Conservation (phyloP, 1,140 invertebrate species). For the Thrips palmi region DNA sequence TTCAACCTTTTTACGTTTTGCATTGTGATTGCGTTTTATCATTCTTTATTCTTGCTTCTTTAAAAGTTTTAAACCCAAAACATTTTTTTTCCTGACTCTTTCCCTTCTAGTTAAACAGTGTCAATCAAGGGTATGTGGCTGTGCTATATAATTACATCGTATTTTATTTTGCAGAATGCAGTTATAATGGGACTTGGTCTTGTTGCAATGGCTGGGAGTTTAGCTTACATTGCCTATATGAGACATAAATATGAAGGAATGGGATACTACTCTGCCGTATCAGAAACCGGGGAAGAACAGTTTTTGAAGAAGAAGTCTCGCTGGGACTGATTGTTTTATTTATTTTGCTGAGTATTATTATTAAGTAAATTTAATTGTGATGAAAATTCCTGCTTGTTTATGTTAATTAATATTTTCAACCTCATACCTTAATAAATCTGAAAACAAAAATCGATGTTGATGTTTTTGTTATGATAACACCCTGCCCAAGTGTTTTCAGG, state of each 20-base stretch:
- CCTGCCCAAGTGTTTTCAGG: too few relatives aligned
- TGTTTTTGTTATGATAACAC: too few relatives aligned
- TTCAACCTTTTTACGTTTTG: conserved; percentile 9
- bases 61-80: background rate
- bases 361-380: too few relatives aligned
- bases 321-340: conserved; percentile 47
- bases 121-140: background rate
- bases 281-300: conserved; percentile 48
- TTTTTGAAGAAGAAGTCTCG: conserved; percentile 59
- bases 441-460: too few relatives aligned
- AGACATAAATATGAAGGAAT: conserved; percentile 49
- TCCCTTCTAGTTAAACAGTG: background rate
- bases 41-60: background rate
- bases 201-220: conserved; percentile 35
- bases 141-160: conserved; percentile 1
- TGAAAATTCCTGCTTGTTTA: too few relatives aligned
- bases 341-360: too few relatives aligned
- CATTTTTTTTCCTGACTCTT: background rate
- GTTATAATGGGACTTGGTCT: conserved; percentile 57
- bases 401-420: too few relatives aligned
- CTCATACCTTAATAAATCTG: too few relatives aligned
- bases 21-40: conserved; percentile 7
- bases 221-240: conserved; percentile 64
- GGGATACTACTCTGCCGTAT: conserved; percentile 58
- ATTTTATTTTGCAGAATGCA: conserved; percentile 49